Conservation (phyloP, 2,888 invertebrate genomes). For the Tinea pellionella region DNA sequence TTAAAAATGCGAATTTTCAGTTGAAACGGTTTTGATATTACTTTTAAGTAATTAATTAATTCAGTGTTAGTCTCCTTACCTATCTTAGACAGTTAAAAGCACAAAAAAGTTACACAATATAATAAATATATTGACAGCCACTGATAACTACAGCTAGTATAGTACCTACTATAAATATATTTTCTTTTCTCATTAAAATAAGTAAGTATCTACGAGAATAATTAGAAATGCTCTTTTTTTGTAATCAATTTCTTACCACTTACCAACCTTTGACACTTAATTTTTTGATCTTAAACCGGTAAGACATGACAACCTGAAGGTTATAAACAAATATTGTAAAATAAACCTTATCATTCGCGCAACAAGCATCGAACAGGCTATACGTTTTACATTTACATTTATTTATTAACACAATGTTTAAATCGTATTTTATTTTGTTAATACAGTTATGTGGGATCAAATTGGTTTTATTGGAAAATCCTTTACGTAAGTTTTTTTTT, state of each 20-base stretch:
- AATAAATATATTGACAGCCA: too few species aligned
- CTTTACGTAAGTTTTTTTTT: constrained; percentile 7
- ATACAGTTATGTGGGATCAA: not conserved
- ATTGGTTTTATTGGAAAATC: not conserved
- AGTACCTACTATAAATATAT: too few species aligned
- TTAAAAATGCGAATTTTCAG: too few species aligned
- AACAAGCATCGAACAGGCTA: not conserved
- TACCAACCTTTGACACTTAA: not conserved
- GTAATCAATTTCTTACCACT: not conserved
- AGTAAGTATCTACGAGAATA: too few species aligned
- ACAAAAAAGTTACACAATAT: too few species aligned
- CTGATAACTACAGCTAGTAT: too few species aligned
- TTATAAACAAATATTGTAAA: not conserved
- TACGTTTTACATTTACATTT: not conserved
- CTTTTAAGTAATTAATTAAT: too few species aligned
- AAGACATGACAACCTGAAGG: not conserved
- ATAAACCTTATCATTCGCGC: constrained; percentile 8
- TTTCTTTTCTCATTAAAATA: too few species aligned
- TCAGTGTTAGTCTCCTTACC: too few species aligned
- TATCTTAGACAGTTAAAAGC: too few species aligned
- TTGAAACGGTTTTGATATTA: too few species aligned
- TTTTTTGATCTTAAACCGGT: not conserved
- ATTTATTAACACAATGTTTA: not conserved
- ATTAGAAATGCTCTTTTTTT: too few species aligned
- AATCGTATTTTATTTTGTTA: not conserved